Percentiles rank a stretch among this genome's conserved stretches.
Evolutionary conservation across 2,797 vertebrate species (phyloP).

Genomic region (Trichosurus vulpecula): DNA sequence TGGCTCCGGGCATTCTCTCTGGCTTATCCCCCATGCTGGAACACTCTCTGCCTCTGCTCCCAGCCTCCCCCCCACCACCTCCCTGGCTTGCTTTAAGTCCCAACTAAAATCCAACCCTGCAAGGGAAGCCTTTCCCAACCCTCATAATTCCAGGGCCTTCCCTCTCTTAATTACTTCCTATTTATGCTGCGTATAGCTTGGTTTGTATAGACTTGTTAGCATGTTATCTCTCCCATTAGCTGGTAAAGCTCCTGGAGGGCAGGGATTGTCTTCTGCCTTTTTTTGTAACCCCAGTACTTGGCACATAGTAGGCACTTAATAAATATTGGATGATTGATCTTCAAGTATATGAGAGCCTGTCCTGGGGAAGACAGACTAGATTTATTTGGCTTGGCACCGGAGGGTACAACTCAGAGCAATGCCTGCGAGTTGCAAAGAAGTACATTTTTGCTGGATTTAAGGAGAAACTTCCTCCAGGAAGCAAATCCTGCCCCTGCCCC

Average conservation of each 20-base stretch:
- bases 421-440: neutral
- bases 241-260: neutral
- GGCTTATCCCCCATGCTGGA: neutral
- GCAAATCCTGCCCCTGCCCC: neutral
- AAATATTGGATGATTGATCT: neutral
- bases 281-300: neutral
- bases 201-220: neutral
- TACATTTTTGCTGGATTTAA: neutral
- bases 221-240: neutral
- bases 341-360: neutral
- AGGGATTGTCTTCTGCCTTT: neutral
- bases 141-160: neutral
- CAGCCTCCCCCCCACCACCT: no score
- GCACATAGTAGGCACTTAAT: neutral
- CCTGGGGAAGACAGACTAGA: neutral
- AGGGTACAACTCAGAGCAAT: neutral
- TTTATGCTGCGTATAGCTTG: neutral
- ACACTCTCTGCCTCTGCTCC: no score
- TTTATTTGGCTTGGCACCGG: neutral
- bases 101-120: neutral
- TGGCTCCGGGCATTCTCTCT: neutral
- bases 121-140: neutral
- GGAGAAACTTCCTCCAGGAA: neutral
- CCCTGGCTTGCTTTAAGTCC: neutral
- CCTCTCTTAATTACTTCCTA: neutral